Evolutionary conservation across 2,113 vertebrate genomes (phyloP).

Genomic region (Amphiprion percula): DNA sequence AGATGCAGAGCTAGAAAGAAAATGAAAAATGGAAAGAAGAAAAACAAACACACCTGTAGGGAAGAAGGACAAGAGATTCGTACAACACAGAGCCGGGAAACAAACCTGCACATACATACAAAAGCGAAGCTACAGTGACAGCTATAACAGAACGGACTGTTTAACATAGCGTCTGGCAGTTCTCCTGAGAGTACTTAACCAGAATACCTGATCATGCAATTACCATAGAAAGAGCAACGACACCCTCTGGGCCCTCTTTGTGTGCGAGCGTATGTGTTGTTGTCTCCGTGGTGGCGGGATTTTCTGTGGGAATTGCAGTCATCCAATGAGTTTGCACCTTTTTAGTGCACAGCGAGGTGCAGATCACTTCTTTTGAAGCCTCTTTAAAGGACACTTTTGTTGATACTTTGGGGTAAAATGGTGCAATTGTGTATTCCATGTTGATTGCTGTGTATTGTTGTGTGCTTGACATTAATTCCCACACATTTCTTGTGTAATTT

Average conservation of each 20-base stretch:
- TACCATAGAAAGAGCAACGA: constrained; percentile 69
- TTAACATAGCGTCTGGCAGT: constrained; percentile 55
- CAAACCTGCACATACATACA: neutral
- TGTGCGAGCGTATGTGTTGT: constrained; percentile 8
- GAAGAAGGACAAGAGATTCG: constrained; percentile 21
- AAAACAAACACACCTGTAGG: neutral
- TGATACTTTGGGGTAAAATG: neutral
- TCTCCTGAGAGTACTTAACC: constrained; percentile 68
- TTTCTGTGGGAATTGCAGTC: constrained; percentile 23
- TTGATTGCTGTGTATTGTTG: neutral
- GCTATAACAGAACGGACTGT: constrained; percentile 57
- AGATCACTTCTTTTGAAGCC: neutral
- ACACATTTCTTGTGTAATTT: neutral
- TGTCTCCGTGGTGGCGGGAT: constrained; percentile 13
- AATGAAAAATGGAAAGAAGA: neutral
- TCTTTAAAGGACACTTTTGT: constrained; percentile 4
- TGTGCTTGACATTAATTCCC: neutral
- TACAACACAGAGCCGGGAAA: neutral
- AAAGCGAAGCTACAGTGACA: constrained; percentile 29
- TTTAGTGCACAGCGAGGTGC: constrained; percentile 2
- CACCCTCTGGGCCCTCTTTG: constrained; percentile 38
- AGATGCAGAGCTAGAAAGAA: neutral
- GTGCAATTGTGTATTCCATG: neutral
- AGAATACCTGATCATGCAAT: constrained; percentile 71
- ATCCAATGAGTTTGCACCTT: neutral